phyloP scores from a whole-genome alignment of 2,888 invertebrate species.

The Drosophila lacicola region DNA sequence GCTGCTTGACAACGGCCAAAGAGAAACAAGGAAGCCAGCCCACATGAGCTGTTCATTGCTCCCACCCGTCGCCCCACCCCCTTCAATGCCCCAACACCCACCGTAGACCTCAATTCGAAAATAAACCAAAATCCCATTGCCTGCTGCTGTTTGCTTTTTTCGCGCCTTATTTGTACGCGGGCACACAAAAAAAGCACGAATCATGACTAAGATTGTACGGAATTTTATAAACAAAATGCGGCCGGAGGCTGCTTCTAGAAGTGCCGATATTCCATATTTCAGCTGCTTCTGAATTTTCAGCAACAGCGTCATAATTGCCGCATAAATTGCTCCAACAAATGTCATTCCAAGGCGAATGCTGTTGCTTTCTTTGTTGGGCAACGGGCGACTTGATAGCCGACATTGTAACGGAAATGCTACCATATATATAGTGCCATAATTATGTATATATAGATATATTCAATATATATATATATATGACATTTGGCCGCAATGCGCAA shows the following conservation, averaged over 20 bases:
- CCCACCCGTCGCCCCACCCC: slow-evolving; percentile 1
- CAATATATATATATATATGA: slow-evolving; percentile 29
- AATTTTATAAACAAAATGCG: slow-evolving; percentile 71
- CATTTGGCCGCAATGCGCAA: slow-evolving; percentile 66
- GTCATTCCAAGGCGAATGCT: slow-evolving; percentile 49
- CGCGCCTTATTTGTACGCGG: slow-evolving; percentile 77
- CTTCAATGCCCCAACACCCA: slow-evolving; percentile 12
- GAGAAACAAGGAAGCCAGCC: slow-evolving; percentile 22
- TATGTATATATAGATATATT: slow-evolving; percentile 7
- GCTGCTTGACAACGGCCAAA: slow-evolving; percentile 18
- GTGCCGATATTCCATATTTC: slow-evolving; percentile 27
- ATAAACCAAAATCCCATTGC: slow-evolving; percentile 53
- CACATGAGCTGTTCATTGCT: slow-evolving; percentile 44
- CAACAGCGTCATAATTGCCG: slow-evolving; percentile 59
- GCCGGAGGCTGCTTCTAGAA: slow-evolving; percentile 51
- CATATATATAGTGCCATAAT: slow-evolving; percentile 19
- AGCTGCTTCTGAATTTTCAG: slow-evolving; percentile 30
- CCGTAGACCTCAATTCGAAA: slow-evolving; percentile 57
- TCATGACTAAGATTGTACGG: slow-evolving; percentile 64
- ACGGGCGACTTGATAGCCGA: slow-evolving; percentile 16
- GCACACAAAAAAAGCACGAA: slow-evolving; percentile 24
- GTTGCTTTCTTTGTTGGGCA: slow-evolving; percentile 54
- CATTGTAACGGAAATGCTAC: slow-evolving; percentile 64
- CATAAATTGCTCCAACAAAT: slow-evolving; percentile 70
- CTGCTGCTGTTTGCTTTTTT: slow-evolving; percentile 44